phyloP scores from a whole-genome alignment of 2,888 invertebrate species.

The Brenthis daphne region DNA sequence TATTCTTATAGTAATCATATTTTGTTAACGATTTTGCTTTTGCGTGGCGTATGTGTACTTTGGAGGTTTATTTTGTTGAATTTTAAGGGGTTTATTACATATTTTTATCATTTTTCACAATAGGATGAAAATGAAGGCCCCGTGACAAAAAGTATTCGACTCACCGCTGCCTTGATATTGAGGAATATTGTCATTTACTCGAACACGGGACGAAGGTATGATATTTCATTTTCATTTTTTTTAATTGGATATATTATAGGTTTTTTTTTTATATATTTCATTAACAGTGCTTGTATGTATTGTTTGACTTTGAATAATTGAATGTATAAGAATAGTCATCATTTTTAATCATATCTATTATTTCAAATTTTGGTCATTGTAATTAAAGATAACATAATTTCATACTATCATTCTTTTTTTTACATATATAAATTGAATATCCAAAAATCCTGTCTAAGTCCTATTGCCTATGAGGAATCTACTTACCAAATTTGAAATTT shows the following conservation, averaged over 20 bases:
- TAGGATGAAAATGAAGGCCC: conserved; percentile 99
- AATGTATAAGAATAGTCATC: too few relatives aligned
- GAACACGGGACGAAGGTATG: conserved; percentile 93
- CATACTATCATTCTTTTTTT: too few relatives aligned
- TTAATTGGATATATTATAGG: neutral
- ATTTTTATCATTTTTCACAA: conserved; percentile 41
- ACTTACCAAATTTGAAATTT: neutral
- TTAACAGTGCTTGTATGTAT: neutral
- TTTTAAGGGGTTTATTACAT: conserved; percentile 6
- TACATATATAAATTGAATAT: too few relatives aligned
- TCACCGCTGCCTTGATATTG: conserved; percentile 97
- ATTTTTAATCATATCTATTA: too few relatives aligned
- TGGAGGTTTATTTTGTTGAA: conserved; percentile 21
- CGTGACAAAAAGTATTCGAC: conserved; percentile 98
- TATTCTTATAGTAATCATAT: conserved; percentile 14
- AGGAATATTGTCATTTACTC: conserved; percentile 99
- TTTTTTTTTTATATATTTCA: neutral
- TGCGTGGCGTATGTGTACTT: conserved; percentile 28
- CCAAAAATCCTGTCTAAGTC: too few relatives aligned
- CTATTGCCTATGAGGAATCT: too few relatives aligned
- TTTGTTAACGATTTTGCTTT: conserved; percentile 27
- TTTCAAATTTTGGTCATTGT: too few relatives aligned
- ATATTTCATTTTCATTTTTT: neutral
- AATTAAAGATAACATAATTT: too few relatives aligned
- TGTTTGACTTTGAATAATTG: too few relatives aligned